Evolutionary conservation across 2,113 vertebrate species (phyloP).

Genomic region (Opisthocomus hoazin): DNA sequence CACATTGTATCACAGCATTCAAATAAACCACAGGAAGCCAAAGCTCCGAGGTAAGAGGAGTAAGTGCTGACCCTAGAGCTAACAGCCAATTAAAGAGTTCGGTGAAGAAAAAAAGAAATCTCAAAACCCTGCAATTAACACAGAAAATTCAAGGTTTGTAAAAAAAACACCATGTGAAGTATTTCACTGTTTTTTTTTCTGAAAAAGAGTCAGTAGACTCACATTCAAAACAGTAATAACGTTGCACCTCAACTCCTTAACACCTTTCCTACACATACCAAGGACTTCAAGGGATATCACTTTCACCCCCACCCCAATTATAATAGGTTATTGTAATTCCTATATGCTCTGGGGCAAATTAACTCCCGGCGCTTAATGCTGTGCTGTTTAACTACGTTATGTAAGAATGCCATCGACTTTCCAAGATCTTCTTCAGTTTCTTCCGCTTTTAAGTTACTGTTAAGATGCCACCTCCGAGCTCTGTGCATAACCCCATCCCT

Average conservation of each 20-base stretch:
- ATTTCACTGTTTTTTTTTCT: background rate
- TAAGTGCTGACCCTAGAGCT: background rate
- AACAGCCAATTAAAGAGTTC: background rate
- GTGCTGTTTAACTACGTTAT: background rate
- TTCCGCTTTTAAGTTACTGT: background rate
- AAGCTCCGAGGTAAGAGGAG: background rate
- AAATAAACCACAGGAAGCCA: background rate
- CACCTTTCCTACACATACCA: background rate
- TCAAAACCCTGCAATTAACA: background rate
- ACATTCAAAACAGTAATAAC: background rate
- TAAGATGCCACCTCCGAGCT: background rate
- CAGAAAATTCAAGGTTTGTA: background rate
- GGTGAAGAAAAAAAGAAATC: background rate
- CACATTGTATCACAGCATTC: background rate
- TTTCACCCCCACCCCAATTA: accelerated
- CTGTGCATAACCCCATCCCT: background rate
- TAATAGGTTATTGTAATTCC: background rate
- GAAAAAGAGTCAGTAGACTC: background rate
- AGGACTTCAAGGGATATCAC: background rate
- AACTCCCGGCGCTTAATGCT: background rate
- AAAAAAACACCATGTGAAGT: background rate
- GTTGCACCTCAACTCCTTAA: background rate
- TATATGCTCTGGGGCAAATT: background rate
- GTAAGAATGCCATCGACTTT: background rate
- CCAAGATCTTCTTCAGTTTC: background rate